Conservation (phyloP, 2,113 vertebrate species). For the Eulemur rufifrons region DNA sequence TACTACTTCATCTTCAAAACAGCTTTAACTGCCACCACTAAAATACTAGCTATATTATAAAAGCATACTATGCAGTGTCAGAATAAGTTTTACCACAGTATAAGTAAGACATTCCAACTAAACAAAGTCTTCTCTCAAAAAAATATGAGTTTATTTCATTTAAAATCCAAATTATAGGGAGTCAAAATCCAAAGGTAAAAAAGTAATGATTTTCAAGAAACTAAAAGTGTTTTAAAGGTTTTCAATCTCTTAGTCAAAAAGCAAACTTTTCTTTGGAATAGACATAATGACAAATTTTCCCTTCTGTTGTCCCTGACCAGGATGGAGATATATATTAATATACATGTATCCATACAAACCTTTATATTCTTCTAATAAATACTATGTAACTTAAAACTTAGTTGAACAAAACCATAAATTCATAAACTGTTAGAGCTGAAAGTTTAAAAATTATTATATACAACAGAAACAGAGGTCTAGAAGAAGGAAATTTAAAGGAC, state of each 20-base stretch:
- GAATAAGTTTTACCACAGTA: not conserved
- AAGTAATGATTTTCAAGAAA: constrained; percentile 9
- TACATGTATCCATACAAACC: not conserved
- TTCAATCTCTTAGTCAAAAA: constrained; percentile 23
- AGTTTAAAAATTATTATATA: constrained; percentile 14
- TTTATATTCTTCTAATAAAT: not conserved
- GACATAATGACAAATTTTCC: not conserved
- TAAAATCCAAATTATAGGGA: not conserved
- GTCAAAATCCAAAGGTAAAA: not conserved
- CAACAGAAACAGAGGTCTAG: not conserved
- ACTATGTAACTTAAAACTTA: not conserved
- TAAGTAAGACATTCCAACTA: not conserved
- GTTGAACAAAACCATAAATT: not conserved
- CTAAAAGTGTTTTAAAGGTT: not conserved
- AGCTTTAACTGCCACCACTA: not conserved
- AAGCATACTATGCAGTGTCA: not conserved
- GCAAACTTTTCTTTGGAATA: not conserved
- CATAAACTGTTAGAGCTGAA: not conserved
- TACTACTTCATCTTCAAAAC: not conserved
- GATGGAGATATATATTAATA: not conserved
- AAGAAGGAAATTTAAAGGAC: not conserved
- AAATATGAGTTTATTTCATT: not conserved
- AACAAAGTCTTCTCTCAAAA: not conserved
- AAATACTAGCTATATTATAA: not conserved
- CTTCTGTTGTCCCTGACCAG: not conserved